Evolutionary conservation across 2,113 vertebrate species (phyloP), one percentile per base, ranked within the genome.

Genomic region (Eupsittula cactorum): DNA sequence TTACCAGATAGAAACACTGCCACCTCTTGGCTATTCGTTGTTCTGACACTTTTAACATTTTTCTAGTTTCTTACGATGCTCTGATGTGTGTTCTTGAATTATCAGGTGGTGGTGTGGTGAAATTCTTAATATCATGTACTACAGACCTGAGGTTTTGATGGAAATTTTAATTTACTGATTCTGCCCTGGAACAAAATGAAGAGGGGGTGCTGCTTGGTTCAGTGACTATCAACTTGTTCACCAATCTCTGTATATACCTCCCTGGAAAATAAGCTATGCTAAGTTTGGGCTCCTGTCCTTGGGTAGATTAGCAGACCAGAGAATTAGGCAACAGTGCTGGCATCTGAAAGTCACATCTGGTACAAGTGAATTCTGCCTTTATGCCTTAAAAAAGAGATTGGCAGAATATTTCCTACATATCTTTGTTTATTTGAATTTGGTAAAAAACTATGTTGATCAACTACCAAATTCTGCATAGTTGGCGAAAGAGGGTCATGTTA

Each of bases 1-100:
- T 94, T 78, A 31, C 35, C 14, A 16, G 88, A 29, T 33, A 82
- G 88, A 95, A 90, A 88, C 69, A 82, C 91, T 95, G 94, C 93
- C 86, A 93, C 69, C 94, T 96, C 88, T 94, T 94, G 92, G 86
- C 68, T 88, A 27, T 15, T 88, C 16, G 6, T 59, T 69, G 25
- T 63, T 10, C 60, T 19, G 49, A 63, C 35, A 60, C 70, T 50
- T 53, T 44, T 8, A 42, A 81, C 25, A 78, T 9, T 24, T n/a
- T 35, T 16, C 12, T 28, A 18, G 17, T 42, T 74, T 57, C 25
- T 82, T 29, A 15, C 6, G 8, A 10, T 74, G 31, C 15, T 59
- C 39, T 75, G 44, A 17, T 35, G 37, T 39, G 23, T 47, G 18
- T 57, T 96, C 53, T 64, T 81, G 53, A 50, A 62, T 65, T 52